Base-by-base conservation (phyloP, 2,888 invertebrate genomes). In the Anorthoa munda region DNA sequence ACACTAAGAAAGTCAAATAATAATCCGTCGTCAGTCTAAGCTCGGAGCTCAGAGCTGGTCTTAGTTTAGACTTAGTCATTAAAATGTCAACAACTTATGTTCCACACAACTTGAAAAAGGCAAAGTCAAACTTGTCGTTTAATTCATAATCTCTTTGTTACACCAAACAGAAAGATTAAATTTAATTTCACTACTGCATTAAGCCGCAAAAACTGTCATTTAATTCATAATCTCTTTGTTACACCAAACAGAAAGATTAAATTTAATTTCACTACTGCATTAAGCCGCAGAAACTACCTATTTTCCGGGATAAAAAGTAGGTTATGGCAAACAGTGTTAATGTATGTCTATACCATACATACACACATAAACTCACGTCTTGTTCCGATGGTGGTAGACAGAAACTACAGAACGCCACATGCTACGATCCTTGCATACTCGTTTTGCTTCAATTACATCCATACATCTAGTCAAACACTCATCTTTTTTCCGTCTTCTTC, bases 201-300 rank as follows among this genome's bases (percentile, higher is more conserved):
- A n/a, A n/a, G n/a, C n/a, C n/a, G n/a, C n/a, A n/a, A n/a, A n/a
- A n/a, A n/a, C n/a, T 56, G 45, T 12, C 15, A 12, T 15, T 50
- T 50, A 53, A 26, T 75, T 58, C 18, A 45, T 26, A 73, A 75
- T 50, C 18, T 31, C 21, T 56, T 72, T 59, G 21, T 45, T 15
- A 45, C 18, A 45, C 50, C 18, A 18, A 17, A 9, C 21, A 48
- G 3, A 48, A 73, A 75, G 56, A 63, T 73, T 21, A 50, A 50
- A 50, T 56, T 11, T 13, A 4, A n/a, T 50, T 39, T 53, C 12
- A 53, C 21, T 21, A 9, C 21, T 21, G 51, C n/a, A n/a, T n/a
- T n/a, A 18, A 7, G 18, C 18, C 7, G 7, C 50, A n/a, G 11
- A 3, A 51, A 51, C n/a, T n/a, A 12, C 51, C 3, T 11, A 7